Evolutionary conservation across 2,797 vertebrate genomes (phyloP).

Genomic region (Malurus splendens): DNA sequence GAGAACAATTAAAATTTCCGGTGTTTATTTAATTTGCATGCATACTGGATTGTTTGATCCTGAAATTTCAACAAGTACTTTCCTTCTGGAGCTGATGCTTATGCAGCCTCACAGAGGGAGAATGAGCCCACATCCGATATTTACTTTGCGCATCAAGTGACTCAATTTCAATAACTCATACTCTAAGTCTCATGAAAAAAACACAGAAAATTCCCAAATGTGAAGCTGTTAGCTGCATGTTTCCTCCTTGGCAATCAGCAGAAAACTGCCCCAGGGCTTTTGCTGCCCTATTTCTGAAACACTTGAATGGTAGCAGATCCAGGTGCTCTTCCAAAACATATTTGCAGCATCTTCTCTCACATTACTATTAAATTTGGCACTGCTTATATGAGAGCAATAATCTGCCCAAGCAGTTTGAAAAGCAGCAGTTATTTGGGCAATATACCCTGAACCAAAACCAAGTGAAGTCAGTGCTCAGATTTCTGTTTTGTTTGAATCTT

Average conservation of each 20-base stretch:
- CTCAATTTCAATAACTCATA: constrained; percentile 3
- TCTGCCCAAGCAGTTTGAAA: neutral
- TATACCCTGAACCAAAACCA: neutral
- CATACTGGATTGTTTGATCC: neutral
- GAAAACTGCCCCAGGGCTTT: neutral
- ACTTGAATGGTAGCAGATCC: neutral
- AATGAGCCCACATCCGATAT: neutral
- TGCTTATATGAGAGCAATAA: neutral
- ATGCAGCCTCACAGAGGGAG: neutral
- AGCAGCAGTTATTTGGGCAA: neutral
- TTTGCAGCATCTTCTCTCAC: neutral
- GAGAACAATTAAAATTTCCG: neutral
- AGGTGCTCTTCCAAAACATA: neutral
- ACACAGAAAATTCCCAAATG: neutral
- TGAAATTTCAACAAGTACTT: neutral
- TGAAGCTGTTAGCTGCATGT: accelerated
- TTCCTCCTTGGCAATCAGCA: neutral
- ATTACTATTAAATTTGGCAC: neutral
- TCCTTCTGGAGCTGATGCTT: neutral
- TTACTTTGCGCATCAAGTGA: neutral
- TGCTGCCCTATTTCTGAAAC: neutral
- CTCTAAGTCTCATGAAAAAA: neutral
- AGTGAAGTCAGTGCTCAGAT: neutral
- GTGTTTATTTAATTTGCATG: neutral
- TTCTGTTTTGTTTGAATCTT: neutral